A percentile compares a stretch with the other conserved stretches of the same genome.
phyloP scores from a whole-genome alignment of 1,140 invertebrate species.

The Argopecten irradians region DNA sequence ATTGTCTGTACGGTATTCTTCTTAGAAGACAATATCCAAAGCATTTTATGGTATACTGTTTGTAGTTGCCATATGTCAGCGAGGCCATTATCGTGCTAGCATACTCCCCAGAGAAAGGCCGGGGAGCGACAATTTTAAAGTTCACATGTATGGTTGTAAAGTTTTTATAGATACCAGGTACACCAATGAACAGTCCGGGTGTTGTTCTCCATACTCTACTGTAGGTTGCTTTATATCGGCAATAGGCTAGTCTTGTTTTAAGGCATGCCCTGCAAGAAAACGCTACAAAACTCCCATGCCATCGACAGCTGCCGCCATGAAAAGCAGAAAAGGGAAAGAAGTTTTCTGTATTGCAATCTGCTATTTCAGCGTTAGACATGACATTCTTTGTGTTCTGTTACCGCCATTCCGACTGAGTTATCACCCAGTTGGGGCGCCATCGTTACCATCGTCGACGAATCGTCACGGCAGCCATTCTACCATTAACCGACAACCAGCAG shows the following conservation, averaged over 20 bases:
- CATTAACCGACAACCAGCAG: background rate
- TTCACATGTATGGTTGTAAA: background rate
- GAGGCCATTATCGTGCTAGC: background rate
- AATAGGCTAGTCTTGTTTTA: background rate
- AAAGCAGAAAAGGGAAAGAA: background rate
- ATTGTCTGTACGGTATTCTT: background rate
- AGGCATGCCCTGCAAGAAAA: background rate
- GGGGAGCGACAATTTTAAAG: background rate
- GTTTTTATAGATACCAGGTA: background rate
- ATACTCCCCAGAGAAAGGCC: background rate
- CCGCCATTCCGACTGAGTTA: background rate
- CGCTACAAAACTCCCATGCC: background rate
- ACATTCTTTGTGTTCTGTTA: background rate
- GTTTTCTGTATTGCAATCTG: background rate
- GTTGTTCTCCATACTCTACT: background rate
- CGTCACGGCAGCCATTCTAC: background rate
- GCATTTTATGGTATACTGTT: background rate
- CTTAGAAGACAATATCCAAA: background rate
- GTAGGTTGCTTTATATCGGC: background rate
- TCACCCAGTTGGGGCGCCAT: background rate
- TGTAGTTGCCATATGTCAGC: background rate
- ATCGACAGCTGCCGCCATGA: slow-evolving; percentile 5
- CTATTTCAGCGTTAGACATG: background rate
- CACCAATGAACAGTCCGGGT: background rate
- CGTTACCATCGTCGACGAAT: background rate